Percentiles rank a stretch among this genome's conserved stretches.
Conservation (phyloP, 1,140 invertebrate species). For the Thalassaphorura encarpata region DNA sequence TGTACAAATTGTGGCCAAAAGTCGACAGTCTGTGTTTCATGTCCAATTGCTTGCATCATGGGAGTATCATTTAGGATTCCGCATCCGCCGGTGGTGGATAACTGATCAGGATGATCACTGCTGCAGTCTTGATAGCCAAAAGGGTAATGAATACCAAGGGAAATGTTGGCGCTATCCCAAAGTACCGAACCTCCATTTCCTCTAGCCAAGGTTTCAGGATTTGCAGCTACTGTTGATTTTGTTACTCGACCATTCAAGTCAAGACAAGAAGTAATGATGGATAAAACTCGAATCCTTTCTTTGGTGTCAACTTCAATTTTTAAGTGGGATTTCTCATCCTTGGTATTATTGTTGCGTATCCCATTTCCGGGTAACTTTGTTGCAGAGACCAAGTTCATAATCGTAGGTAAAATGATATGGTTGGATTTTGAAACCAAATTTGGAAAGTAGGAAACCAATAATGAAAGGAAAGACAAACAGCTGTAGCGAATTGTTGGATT, state of each 20-base stretch:
- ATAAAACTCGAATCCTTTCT: conserved; percentile 15
- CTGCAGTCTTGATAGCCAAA: conserved; percentile 1
- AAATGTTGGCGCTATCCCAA: neutral
- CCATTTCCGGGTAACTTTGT: neutral
- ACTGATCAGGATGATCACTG: too few relatives aligned
- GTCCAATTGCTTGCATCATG: neutral
- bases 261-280: conserved; percentile 17
- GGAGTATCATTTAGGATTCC: neutral
- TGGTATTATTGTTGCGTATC: neutral
- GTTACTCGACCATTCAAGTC: conserved; percentile 2
- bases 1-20: conserved; percentile 12
- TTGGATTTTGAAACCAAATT: conserved; percentile 14
- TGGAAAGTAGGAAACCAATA: conserved; percentile 21
- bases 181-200: neutral
- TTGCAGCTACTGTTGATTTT: neutral
- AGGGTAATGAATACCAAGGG: conserved; percentile 7
- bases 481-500: conserved; percentile 15
- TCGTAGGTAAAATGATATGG: conserved; percentile 17
- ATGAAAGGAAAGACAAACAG: conserved; percentile 18
- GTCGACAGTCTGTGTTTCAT: neutral
- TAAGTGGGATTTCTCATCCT: conserved; percentile 2
- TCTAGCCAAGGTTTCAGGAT: neutral
- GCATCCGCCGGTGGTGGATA: too few relatives aligned
- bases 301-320: conserved; percentile 25
- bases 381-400: conserved; percentile 21